Percentiles rank a stretch among this genome's conserved stretches.
phyloP scores from a whole-genome alignment of 2,797 vertebrate species.

The Aulostomus chinensis region DNA sequence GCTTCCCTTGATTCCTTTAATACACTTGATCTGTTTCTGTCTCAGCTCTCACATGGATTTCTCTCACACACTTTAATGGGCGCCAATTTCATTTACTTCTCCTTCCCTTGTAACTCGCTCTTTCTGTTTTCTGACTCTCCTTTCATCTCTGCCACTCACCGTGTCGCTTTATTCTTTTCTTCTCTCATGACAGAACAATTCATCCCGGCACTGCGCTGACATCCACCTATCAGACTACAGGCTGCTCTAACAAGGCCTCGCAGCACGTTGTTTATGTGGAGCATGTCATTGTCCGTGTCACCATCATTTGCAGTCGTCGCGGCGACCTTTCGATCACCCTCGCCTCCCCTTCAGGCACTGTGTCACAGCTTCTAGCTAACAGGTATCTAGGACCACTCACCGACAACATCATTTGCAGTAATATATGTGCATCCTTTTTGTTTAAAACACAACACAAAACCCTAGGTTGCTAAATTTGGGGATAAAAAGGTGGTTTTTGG shows the following conservation, averaged over 20 bases:
- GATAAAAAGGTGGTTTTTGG: slow-evolving; percentile 1
- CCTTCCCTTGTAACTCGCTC: slow-evolving; percentile 21
- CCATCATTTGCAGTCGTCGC: slow-evolving; percentile 87
- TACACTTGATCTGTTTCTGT: slow-evolving; percentile 51
- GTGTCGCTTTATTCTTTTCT: slow-evolving; percentile 17
- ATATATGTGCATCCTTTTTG: no score
- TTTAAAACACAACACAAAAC: slow-evolving; percentile 3
- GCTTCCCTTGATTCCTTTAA: slow-evolving; percentile 56
- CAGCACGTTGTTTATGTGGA: slow-evolving; percentile 89
- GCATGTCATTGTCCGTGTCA: slow-evolving; percentile 88
- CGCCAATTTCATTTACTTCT: slow-evolving; percentile 16
- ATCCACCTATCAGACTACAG: slow-evolving; percentile 84
- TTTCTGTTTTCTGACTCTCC: slow-evolving; percentile 19
- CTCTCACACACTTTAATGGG: slow-evolving; percentile 41
- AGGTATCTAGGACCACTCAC: slow-evolving; percentile 83
- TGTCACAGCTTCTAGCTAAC: slow-evolving; percentile 90
- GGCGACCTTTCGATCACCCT: slow-evolving; percentile 92
- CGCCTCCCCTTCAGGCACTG: slow-evolving; percentile 91
- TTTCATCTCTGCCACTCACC: slow-evolving; percentile 24
- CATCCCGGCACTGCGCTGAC: slow-evolving; percentile 83
- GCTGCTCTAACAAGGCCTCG: slow-evolving; percentile 83
- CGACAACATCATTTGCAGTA: no score
- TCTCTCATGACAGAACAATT: slow-evolving; percentile 80
- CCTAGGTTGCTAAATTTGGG: slow-evolving; percentile 12
- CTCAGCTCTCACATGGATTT: slow-evolving; percentile 37